A percentile compares a stretch with the other conserved stretches of the same genome.
phyloP scores from a whole-genome alignment of 2,113 vertebrate genomes.

The Seriola dumerili region DNA sequence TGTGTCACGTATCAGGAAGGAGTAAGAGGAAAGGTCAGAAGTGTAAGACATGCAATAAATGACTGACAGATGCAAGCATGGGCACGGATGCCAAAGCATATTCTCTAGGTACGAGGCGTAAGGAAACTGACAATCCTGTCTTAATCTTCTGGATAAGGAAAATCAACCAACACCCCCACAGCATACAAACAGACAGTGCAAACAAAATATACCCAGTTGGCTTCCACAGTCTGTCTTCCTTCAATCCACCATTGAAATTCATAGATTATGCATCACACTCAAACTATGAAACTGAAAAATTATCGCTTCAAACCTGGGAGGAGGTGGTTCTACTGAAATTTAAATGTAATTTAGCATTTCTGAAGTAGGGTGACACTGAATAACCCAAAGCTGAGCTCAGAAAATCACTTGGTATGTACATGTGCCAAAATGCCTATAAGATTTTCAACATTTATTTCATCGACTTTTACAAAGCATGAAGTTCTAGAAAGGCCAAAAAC shows the following conservation, averaged over 20 bases:
- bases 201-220: conserved; percentile 57
- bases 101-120: conserved; percentile 57
- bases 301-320: not conserved
- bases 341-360: not conserved
- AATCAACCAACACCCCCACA: conserved; percentile 40
- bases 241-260: conserved; percentile 6
- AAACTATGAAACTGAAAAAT: not conserved
- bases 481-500: conserved; percentile 24
- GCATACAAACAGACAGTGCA: conserved; percentile 50
- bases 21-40: conserved; percentile 65
- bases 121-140: conserved; percentile 73
- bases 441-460: conserved; percentile 5
- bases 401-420: not conserved
- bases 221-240: conserved; percentile 30
- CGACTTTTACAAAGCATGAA: not conserved
- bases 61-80: conserved; percentile 74
- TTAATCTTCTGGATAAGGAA: conserved; percentile 67
- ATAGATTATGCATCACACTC: conserved; percentile 15
- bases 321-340: not conserved
- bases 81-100: conserved; percentile 61
- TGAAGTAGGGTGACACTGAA: not conserved
- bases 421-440: not conserved
- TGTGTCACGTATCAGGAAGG: conserved; percentile 63
- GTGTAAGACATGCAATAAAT: conserved; percentile 65
- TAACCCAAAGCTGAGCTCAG: not conserved